These are phyloP conservation scores for Pangasius macronema DNA, from an alignment of 2,797 vertebrate species.

Conservation along the genomic window DNA sequence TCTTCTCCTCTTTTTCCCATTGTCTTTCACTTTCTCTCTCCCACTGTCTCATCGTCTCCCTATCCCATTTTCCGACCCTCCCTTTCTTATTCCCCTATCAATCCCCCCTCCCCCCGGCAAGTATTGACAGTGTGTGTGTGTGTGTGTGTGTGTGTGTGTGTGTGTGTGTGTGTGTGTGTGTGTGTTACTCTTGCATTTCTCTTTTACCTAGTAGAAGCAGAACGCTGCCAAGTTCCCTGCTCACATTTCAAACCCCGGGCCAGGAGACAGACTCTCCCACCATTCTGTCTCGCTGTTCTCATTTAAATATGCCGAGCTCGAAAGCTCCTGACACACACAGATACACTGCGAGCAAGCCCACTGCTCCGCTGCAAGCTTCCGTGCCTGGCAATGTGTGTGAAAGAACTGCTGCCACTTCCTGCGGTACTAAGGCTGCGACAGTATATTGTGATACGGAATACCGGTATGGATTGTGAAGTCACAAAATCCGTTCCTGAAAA, in stretches of 20 bases:
- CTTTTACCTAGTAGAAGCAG: slow-evolving; percentile 33
- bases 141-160: slow-evolving; percentile 38
- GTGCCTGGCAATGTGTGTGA: slow-evolving; percentile 13
- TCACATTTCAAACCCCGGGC: slow-evolving; percentile 42
- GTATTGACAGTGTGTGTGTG: slow-evolving; percentile 56
- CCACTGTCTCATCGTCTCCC: slow-evolving; percentile 52
- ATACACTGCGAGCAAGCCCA: slow-evolving; percentile 45
- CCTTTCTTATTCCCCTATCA: slow-evolving; percentile 22
- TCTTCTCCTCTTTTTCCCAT: slow-evolving; percentile 24
- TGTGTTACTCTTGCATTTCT: slow-evolving; percentile 23
- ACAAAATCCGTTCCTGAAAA: not conserved
- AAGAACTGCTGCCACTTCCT: slow-evolving; percentile 6
- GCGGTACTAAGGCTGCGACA: slow-evolving; percentile 4
- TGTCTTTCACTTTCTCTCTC: slow-evolving; percentile 47
- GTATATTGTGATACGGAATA: slow-evolving; percentile 21
- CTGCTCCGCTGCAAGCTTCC: slow-evolving; percentile 27
- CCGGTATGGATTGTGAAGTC: not conserved
- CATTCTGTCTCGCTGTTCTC: slow-evolving; percentile 44
- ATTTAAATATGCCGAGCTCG: slow-evolving; percentile 50
- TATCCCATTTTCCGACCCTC: slow-evolving; percentile 54
- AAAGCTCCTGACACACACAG: slow-evolving; percentile 46
- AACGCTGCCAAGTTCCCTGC: slow-evolving; percentile 45
- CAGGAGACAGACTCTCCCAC: slow-evolving; percentile 38
- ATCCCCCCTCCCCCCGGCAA: slow-evolving; percentile 20
- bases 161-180: not conserved